Base-by-base conservation (phyloP, 1,140 invertebrate genomes). In the Rhynchophorus ferrugineus region DNA sequence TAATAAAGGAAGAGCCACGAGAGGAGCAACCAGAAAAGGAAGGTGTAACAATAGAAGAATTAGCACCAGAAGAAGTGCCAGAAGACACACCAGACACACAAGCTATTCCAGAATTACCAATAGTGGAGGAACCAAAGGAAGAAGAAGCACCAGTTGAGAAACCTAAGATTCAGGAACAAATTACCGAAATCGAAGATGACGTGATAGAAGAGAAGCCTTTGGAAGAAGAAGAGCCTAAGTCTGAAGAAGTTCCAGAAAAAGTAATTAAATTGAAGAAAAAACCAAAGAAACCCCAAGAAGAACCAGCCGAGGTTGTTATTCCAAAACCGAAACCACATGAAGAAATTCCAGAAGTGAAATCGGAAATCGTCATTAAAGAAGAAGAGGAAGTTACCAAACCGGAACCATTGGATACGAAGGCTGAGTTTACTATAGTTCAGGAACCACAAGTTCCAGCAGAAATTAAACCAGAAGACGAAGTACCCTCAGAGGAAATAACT, bases 401-500 rank as follows among this genome's bases (percentile, higher is more conserved):
- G 7, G 24, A 44, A 50, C 36, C 42, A 36, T 14, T 47, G 6
- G 55, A 52, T 16, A 53, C 50, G 36, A 49, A 48, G 3, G 56
- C 54, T 14, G 67, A 84, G 69, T 70, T 84, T 17, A 84, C 79
- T 5, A 73, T 86, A 18, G 24, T 49, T 2, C 44, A 51, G 44
- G 58, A 64, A 49, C 24, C 19, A 16, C 38, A 44, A 34, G 46
- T 47, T 24, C 36, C 43, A 42, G 33, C 29, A 3, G 33, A 57
- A 8, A 55, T 56, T 36, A 57, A 64, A 34, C 54, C 47, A 24
- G 44, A 55, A 39, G 45, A 59, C 6, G 46, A 53, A 43, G 9
- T 46, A 16, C 58, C 16, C 44, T 62, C 48, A n/a, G 51, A 56
- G 22, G 53, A 60, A 55, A 43, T 53, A 50, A 36, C 58, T 45